Evolutionary conservation across 2,888 invertebrate species (phyloP).

Genomic region (Perdita meconis): DNA sequence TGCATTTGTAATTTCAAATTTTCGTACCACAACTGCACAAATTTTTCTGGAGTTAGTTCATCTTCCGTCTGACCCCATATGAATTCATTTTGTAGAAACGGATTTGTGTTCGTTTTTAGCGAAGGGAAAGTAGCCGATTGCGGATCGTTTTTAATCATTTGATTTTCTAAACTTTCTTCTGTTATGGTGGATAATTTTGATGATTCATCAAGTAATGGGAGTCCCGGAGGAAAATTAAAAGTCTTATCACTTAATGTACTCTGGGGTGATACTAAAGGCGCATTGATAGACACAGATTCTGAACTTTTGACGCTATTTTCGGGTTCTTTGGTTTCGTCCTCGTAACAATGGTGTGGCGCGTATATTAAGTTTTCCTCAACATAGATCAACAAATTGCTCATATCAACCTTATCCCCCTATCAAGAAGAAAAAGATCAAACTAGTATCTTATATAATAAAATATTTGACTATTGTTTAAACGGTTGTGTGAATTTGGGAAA

Average conservation of each 20-base stretch:
- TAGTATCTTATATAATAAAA: background rate
- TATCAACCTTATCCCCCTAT: conserved; percentile 65
- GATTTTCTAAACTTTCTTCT: conserved; percentile 1
- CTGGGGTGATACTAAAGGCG: conserved; percentile 41
- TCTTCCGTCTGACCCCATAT: background rate
- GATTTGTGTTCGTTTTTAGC: conserved; percentile 32
- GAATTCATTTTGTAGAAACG: conserved; percentile 36
- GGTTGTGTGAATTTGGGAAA: conserved; percentile 69
- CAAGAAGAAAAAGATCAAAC: conserved; percentile 49
- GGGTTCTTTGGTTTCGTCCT: conserved; percentile 5
- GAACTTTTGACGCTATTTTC: background rate
- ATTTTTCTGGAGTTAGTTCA: conserved; percentile 4
- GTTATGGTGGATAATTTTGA: background rate
- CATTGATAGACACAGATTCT: background rate
- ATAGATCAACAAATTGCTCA: conserved; percentile 60
- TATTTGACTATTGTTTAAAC: background rate
- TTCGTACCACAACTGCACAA: conserved; percentile 41
- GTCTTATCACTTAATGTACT: conserved; percentile 25
- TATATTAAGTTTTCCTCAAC: conserved; percentile 49
- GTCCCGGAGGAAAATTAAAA: conserved; percentile 11
- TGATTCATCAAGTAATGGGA: background rate
- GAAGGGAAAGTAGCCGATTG: background rate
- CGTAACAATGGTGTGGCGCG: conserved; percentile 37
- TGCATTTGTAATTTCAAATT: conserved; percentile 46
- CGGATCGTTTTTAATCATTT: background rate